Base-by-base conservation (phyloP, 2,888 invertebrate genomes). In the Macropis europaea region DNA sequence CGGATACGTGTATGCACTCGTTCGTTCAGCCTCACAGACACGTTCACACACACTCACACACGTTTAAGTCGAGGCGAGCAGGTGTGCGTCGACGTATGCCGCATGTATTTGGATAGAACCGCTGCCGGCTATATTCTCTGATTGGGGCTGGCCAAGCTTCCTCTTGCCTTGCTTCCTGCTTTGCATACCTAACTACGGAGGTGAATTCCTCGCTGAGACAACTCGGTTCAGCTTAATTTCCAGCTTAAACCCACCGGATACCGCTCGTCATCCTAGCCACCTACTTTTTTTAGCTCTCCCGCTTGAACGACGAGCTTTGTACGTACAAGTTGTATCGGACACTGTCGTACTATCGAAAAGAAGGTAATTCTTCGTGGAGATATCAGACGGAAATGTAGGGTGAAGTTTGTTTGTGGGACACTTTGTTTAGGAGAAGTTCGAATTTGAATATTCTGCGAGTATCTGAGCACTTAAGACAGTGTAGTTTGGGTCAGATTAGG, bases 141-240 rank as follows among this genome's bases (percentile, higher is more conserved):
- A 86, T 86, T 86, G 85, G 77, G 79, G 76, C 79, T 69, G 83
- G 76, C 76, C 72, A 62, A 72, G 73, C 70, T 78, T 71, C 70
- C 81, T 75, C 67, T 67, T 71, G 62, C 70, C 77, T 76, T 71
- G 79, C 77, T 83, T 79, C 68, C 79, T 82, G 82, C 79, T 86
- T 85, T 84, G 86, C 86, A 86, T 86, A 85, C 81, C 84, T 86
- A 86, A 86, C 85, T 84, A 86, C 77, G 63, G 64, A 73, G 81
- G 79, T 76, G 76, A 79, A 75, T 74, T 72, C 74, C 74, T 62
- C 68, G 53, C n/a, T 42, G 71, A 69, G 68, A 60, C 60, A 52
- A 61, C 50, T 76, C 61, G 66, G 61, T 70, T 79, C 79, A 53
- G 81, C 73, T 81, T 81, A 81, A 81, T 80, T 80, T 78, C 76